Conservation (phyloP, 64 coral and sea anemone species). For the Montipora sp. region DNA sequence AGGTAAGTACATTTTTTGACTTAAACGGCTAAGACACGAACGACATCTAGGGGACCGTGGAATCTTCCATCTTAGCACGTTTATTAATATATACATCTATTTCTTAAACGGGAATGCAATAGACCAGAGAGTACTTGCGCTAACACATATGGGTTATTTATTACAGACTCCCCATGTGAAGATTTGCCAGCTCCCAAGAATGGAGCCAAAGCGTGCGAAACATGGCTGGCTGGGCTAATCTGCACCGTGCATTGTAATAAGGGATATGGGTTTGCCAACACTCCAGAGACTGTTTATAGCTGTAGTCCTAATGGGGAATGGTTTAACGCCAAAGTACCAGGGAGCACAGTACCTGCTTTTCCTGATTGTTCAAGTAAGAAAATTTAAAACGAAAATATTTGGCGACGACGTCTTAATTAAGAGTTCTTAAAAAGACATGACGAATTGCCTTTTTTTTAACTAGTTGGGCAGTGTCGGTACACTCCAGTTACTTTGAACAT, state of each 20-base stretch:
- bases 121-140: too few species aligned
- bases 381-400: background rate
- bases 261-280: conserved; percentile 4
- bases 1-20: too few species aligned
- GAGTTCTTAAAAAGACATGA: too few species aligned
- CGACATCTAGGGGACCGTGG: too few species aligned
- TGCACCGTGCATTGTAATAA: conserved; percentile 71
- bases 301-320: conserved; percentile 36
- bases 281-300: background rate
- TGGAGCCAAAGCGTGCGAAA: conserved; percentile 60
- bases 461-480: background rate
- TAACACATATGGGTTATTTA: background rate
- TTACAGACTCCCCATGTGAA: background rate
- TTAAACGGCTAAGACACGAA: too few species aligned
- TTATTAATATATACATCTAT: too few species aligned
- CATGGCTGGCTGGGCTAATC: conserved; percentile 36
- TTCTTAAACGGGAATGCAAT: too few species aligned
- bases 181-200: conserved; percentile 53
- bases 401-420: background rate
- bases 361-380: conserved; percentile 70
- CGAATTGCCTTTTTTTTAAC: too few species aligned
- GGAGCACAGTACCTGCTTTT: background rate
- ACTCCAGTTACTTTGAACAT: background rate
- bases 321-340: conserved; percentile 18
- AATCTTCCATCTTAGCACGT: too few species aligned